Base-by-base conservation (phyloP, 2,888 invertebrate genomes). In the Archips xylosteana region DNA sequence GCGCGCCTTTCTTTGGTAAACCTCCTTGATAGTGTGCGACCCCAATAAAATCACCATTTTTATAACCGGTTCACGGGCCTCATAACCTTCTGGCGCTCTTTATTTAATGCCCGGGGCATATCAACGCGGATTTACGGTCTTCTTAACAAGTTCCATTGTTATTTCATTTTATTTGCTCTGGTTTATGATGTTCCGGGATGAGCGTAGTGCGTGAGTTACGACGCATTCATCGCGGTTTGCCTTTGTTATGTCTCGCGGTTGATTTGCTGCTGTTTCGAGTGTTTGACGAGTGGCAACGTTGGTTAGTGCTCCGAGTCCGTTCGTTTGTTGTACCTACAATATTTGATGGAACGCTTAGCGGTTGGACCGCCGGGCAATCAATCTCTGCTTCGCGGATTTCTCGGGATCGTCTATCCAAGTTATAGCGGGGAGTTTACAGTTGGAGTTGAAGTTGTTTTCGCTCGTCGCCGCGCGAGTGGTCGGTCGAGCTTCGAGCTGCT, bases 1-100 rank as follows among this genome's bases (percentile, higher is more conserved):
- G 66, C 23, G 70, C 74, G 70, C 64, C 71, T 75, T 76, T 68
- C 76, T 78, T 77, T 77, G 70, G 77, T 73, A 73, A 78, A 80
- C 80, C 80, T 82, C 76, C 75, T 79, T 76, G 78, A 77, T 79
- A 80, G 78, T 81, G 81, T 82, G 83, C 78, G 83, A 83, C 84
- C 83, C 80, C 82, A 85, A 87, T 88, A 87, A 87, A 87, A 87
- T 87, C 86, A 84, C 83, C 85, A 86, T 87, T 87, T 89, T 87
- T 87, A 86, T 84, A 83, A 85, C 85, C 83, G 83, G 83, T 85
- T 86, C 85, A 83, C 83, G 85, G 81, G 79, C 79, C 70, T 60
- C 84, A 83, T 84, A 83, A 84, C 84, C 80, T 80, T 78, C 80
- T 65, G 82, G 82, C 85, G 81, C 83, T 83, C 85, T 84, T 85